Evolutionary conservation across 2,888 invertebrate genomes (phyloP).

Genomic region (Zele albiditarsus): DNA sequence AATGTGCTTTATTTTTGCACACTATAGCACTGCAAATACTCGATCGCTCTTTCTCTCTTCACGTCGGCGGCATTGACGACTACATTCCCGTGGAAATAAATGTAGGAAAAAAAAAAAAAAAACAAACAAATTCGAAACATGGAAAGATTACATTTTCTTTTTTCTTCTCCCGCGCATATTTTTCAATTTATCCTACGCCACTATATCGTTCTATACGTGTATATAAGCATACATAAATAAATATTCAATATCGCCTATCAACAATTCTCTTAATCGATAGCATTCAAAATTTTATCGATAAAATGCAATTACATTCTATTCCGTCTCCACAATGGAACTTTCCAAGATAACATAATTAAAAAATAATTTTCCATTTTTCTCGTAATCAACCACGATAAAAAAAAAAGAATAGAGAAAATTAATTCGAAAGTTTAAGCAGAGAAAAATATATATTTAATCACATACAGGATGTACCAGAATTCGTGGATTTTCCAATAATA

Average conservation of each 20-base stretch:
- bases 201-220: not conserved
- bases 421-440: no score
- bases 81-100: slow-evolving; percentile 44
- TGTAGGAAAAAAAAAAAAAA: slow-evolving; percentile 11
- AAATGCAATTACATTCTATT: not conserved
- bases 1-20: slow-evolving; percentile 44
- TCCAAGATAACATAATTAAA: not conserved
- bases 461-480: no score
- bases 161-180: not conserved
- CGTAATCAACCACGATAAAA: no score
- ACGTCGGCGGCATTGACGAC: slow-evolving; percentile 33
- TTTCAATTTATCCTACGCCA: not conserved
- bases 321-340: not conserved
- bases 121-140: not conserved
- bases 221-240: not conserved
- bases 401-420: no score
- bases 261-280: not conserved
- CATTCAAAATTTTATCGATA: slow-evolving; percentile 1
- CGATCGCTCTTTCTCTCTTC: slow-evolving; percentile 25
- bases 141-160: not conserved
- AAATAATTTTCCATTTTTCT: not conserved
- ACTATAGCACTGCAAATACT: slow-evolving; percentile 8
- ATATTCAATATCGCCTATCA: not conserved
- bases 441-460: no score
- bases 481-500: no score